Evolutionary conservation across 53 echinoderm and acorn worm species (phyloP).

Genomic region (Actinopyga echinites): DNA sequence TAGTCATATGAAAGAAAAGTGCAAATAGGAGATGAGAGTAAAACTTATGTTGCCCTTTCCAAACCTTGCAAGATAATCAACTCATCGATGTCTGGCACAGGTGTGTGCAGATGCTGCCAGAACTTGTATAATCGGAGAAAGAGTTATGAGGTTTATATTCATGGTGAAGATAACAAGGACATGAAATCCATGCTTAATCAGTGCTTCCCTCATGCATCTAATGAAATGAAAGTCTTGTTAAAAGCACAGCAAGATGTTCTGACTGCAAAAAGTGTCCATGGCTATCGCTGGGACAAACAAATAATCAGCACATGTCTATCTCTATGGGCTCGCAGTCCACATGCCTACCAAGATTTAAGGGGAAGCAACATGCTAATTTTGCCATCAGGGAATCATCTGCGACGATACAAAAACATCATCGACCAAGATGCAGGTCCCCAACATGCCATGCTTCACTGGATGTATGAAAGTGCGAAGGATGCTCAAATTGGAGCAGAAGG

Average conservation of each 20-base stretch:
- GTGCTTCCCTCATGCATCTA: not conserved
- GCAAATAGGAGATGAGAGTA: not conserved
- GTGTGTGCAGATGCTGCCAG: not conserved
- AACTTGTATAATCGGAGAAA: not conserved
- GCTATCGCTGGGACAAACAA: conserved; percentile 11
- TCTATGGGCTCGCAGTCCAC: conserved; percentile 27
- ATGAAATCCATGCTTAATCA: not conserved
- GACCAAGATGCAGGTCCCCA: not conserved
- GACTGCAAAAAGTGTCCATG: not conserved
- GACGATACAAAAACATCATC: conserved; percentile 27
- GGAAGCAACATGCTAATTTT: conserved; percentile 2
- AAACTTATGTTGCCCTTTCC: not conserved
- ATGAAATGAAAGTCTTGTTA: conserved; percentile 21
- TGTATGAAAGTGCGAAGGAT: conserved; percentile 11
- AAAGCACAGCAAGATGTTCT: conserved; percentile 16
- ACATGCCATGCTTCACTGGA: conserved; percentile 14
- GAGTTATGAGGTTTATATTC: not conserved
- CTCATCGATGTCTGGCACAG: not conserved
- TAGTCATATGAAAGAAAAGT: not conserved
- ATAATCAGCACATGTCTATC: not conserved
- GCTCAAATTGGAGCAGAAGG: not conserved
- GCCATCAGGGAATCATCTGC: conserved; percentile 25
- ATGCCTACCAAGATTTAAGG: not conserved
- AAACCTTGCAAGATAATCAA: not conserved
- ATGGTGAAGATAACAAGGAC: conserved; percentile 24